These are phyloP conservation scores for Archocentrus centrarchus DNA, from an alignment of 2,113 vertebrate genomes.

Conservation along the genomic window DNA sequence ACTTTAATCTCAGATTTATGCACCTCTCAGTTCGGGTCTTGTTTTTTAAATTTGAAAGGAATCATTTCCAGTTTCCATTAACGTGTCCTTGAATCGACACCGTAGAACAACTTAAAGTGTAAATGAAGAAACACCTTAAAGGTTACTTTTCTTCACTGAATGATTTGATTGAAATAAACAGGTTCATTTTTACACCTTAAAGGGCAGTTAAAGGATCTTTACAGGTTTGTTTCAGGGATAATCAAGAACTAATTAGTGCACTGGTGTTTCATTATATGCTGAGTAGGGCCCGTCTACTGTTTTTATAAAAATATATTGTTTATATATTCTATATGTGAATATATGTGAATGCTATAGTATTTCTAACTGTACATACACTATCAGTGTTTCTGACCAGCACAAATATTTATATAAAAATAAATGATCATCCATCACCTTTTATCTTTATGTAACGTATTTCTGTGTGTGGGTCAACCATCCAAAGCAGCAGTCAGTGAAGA, in stretches of 20 bases:
- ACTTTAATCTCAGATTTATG: background rate
- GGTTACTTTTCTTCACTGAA: background rate
- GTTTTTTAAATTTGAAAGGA: background rate
- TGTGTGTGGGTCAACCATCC: background rate
- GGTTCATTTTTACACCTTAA: background rate
- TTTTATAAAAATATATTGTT: background rate
- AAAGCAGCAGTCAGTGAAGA: background rate
- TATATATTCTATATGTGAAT: background rate
- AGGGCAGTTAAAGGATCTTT: background rate
- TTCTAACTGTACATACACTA: conserved; percentile 46
- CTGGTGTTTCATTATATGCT: background rate
- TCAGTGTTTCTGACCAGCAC: background rate
- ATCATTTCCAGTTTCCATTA: background rate
- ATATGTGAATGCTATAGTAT: conserved; percentile 28
- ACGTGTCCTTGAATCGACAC: background rate
- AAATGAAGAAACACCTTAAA: background rate
- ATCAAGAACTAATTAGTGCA: background rate
- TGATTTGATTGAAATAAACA: background rate
- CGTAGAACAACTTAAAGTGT: background rate
- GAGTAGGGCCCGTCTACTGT: background rate
- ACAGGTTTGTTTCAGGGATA: background rate
- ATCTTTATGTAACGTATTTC: background rate
- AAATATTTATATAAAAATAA: conserved; percentile 3
- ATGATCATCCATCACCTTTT: background rate
- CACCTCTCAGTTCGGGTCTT: background rate